Evolutionary conservation across 2,113 vertebrate genomes (phyloP).

Genomic region (Corydoras maculifer): DNA sequence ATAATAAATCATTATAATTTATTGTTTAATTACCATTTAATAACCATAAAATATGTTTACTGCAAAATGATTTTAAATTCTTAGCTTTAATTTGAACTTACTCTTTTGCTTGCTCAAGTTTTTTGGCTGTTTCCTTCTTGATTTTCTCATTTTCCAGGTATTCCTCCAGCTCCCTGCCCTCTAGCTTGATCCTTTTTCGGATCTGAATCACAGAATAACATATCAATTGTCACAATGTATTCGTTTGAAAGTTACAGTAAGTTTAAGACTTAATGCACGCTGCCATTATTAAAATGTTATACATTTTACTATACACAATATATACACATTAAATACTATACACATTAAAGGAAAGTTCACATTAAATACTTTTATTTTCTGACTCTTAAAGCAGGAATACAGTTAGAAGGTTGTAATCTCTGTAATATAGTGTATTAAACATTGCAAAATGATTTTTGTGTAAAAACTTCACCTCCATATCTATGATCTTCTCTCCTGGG

Average conservation of each 20-base stretch:
- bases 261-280: too few species aligned
- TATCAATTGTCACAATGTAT: too few species aligned
- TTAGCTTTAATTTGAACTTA: constrained; percentile 57
- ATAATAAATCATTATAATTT: too few species aligned
- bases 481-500: constrained; percentile 86
- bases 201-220: constrained; percentile 59
- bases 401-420: neutral
- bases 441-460: neutral
- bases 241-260: too few species aligned
- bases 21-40: too few species aligned
- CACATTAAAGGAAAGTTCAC: too few species aligned
- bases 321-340: too few species aligned
- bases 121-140: constrained; percentile 96
- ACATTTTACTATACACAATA: too few species aligned
- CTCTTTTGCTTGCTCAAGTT: constrained; percentile 98
- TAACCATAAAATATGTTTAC: too few species aligned
- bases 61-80: too few species aligned
- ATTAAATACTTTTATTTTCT: too few species aligned
- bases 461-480: constrained; percentile 82
- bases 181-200: constrained; percentile 89
- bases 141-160: constrained; percentile 90
- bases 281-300: too few species aligned
- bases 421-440: neutral
- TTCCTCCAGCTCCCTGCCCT: constrained; percentile 94
- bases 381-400: neutral